Evolutionary conservation across 2,797 vertebrate species (phyloP).

Genomic region (Danio jaintianensis): DNA sequence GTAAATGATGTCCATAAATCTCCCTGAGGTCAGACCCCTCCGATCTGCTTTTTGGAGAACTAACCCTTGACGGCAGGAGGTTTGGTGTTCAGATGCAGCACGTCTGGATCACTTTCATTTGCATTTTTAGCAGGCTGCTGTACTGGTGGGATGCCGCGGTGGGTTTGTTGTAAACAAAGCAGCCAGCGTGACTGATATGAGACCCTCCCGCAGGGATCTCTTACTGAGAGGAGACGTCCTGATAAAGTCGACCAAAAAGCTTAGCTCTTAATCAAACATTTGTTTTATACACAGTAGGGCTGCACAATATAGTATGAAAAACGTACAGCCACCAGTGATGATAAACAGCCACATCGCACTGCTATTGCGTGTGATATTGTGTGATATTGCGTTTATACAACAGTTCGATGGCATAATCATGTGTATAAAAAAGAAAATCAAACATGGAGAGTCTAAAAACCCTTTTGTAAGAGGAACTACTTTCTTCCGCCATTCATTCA

Average conservation of each 20-base stretch:
- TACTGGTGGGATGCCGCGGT: slow-evolving; percentile 24
- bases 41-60: slow-evolving; percentile 24
- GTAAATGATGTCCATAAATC: slow-evolving; percentile 74
- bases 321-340: too few relatives aligned
- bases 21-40: slow-evolving; percentile 47
- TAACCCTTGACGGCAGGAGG: slow-evolving; percentile 19
- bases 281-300: slow-evolving; percentile 20
- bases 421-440: too few relatives aligned
- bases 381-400: too few relatives aligned
- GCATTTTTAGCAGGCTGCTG: slow-evolving; percentile 60
- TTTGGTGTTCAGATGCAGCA: slow-evolving; percentile 51
- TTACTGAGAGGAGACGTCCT: slow-evolving; percentile 25
- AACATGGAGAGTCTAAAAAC: too few relatives aligned
- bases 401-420: too few relatives aligned
- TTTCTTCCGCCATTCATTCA: too few relatives aligned
- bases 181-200: slow-evolving; percentile 51
- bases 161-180: slow-evolving; percentile 56
- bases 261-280: slow-evolving; percentile 42
- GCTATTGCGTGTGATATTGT: too few relatives aligned
- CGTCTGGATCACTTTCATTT: slow-evolving; percentile 52
- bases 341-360: too few relatives aligned
- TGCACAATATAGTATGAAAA: too few relatives aligned
- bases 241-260: slow-evolving; percentile 39
- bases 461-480: too few relatives aligned
- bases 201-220: slow-evolving; percentile 23